Base-by-base conservation (phyloP, 2,888 invertebrate species). In the Nomada goodeniana region DNA sequence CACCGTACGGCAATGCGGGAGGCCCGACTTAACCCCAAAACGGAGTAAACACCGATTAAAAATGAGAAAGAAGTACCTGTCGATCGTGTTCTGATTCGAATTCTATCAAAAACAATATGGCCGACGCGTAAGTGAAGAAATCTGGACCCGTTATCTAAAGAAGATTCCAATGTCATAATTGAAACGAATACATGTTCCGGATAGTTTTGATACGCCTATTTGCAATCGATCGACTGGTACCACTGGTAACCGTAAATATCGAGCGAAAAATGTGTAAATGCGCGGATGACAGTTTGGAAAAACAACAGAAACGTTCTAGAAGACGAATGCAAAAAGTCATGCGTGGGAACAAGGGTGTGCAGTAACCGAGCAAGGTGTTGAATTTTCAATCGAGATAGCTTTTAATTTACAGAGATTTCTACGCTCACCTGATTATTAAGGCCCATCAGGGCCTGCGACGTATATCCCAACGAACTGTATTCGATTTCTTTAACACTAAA, bases 11-110 rank as follows among this genome's bases (percentile, higher is more conserved):
- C 81, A 82, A 89, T 85, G 87, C 83, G 89, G 83, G 86, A 86
- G 86, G 64, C 78, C 82, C 82, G 78, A 89, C 86, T 83, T 88
- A 89, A 89, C 90, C 88, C 84, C 85, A 78, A 78, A 79, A 80
- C 74, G 75, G 71, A 76, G 79, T 88, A 89, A 90, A 89, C 90
- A 90, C 77, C 65, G 50, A 23, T 67, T 23, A 55, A 59, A 64
- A 76, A 55, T 63, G n/a, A 11, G 23, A 3, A 26, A 5, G 20
- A 50, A 42, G 15, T 13, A 9, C 5, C 7, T 44, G 1, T 42
- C 20, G 9, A 29, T 61, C 64, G 50, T 23, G 1, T 9, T n/a
- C 2, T 0, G 11, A 20, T 20, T 60, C 0, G 2, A 55, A 42
- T 73, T 52, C 9, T 26, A 59, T 11, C 1, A 15, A n/a, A 53